Percentiles rank a stretch among this genome's conserved stretches.
Conservation (phyloP, 2,888 invertebrate genomes). For the Nudaria mundana region DNA sequence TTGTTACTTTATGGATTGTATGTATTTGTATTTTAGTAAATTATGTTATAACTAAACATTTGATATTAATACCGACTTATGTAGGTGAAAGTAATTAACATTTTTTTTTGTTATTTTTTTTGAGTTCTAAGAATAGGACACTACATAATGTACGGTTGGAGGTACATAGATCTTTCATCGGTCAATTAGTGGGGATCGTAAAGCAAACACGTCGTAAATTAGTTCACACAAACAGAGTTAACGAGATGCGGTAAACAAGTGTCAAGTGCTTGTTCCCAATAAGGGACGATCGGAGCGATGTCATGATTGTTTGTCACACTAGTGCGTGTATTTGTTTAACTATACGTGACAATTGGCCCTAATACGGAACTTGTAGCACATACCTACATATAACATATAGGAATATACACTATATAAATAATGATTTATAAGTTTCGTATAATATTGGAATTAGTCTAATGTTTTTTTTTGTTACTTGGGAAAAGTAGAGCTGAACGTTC, state of each 20-base stretch:
- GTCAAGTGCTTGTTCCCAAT: slow-evolving; percentile 73
- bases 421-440: no score
- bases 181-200: slow-evolving; percentile 63
- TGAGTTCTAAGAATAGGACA: slow-evolving; percentile 13
- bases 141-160: slow-evolving; percentile 19
- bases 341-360: slow-evolving; percentile 14
- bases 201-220: slow-evolving; percentile 76
- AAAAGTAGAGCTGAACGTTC: no score
- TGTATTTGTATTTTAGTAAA: no score
- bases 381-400: no score
- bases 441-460: no score
- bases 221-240: slow-evolving; percentile 70
- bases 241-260: slow-evolving; percentile 71
- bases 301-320: slow-evolving; percentile 63
- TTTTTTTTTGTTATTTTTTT: no score
- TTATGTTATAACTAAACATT: no score
- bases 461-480: no score
- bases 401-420: no score
- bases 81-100: no score
- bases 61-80: not conserved
- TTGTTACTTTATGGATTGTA: slow-evolving; percentile 22
- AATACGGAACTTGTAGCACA: slow-evolving; percentile 3
- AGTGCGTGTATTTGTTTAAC: slow-evolving; percentile 55
- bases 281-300: slow-evolving; percentile 58
- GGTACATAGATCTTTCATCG: slow-evolving; percentile 48